Conservation (phyloP, 2,113 vertebrate species). For the Atlantisia rogersi region DNA sequence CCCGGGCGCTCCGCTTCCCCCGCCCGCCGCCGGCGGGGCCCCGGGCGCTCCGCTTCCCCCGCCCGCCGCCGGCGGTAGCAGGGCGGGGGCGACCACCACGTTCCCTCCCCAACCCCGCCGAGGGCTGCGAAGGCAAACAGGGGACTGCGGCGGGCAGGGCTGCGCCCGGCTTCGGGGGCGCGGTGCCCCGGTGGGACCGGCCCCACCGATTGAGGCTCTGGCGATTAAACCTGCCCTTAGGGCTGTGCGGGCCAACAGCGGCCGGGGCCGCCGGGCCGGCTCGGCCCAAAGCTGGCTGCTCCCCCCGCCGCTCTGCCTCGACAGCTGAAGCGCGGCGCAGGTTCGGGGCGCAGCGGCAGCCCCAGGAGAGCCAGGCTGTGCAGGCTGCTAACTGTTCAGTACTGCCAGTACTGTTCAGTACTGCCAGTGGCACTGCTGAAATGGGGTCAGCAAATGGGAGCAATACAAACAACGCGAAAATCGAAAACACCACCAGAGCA, state of each 20-base stretch:
- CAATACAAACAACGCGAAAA: neutral
- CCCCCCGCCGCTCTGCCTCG: no score
- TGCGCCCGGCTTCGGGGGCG: neutral
- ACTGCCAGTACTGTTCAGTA: fast-evolving
- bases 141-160: neutral
- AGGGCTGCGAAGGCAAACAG: neutral
- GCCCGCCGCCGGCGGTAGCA: neutral
- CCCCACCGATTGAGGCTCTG: no score
- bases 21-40: neutral
- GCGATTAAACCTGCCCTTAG: fast-evolving
- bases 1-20: no score
- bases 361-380: neutral
- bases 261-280: neutral
- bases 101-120: no score
- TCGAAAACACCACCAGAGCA: neutral
- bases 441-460: neutral
- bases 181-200: no score
- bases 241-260: neutral
- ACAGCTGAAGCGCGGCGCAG: neutral
- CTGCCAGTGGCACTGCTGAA: neutral
- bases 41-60: neutral
- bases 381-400: fast-evolving
- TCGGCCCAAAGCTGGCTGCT: neutral
- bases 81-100: neutral
- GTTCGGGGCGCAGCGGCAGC: neutral